A percentile compares a stretch with the other conserved stretches of the same genome.
These are phyloP conservation scores for Scalopus aquaticus DNA, from an alignment of 2,113 vertebrate genomes.

Conservation along the genomic window DNA sequence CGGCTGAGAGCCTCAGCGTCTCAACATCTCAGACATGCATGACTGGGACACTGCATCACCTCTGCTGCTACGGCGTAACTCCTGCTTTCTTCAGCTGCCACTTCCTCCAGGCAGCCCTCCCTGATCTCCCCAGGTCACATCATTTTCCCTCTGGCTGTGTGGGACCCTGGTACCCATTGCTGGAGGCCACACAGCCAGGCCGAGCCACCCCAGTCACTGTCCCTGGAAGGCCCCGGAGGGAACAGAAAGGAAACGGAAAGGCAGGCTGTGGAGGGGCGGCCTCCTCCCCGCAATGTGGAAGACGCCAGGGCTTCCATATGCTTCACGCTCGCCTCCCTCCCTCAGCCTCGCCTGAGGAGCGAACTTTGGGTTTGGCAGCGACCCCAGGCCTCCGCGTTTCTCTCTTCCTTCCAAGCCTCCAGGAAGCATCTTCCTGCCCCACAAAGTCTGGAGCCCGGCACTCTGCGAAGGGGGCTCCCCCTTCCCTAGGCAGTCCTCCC, in stretches of 20 bases:
- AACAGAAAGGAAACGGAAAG: not conserved
- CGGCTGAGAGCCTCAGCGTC: not conserved
- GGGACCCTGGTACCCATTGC: rapidly evolving
- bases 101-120: not conserved
- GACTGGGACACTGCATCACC: too few species aligned
- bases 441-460: constrained; percentile 31
- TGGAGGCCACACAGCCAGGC: not conserved
- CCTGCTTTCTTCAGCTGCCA: not conserved
- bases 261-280: not conserved
- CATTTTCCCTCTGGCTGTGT: not conserved
- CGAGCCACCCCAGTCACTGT: not conserved
- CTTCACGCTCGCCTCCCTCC: not conserved
- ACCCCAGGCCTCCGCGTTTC: constrained; percentile 49
- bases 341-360: constrained; percentile 55
- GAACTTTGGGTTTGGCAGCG: constrained; percentile 60
- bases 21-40: rapidly evolving
- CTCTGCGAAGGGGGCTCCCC: constrained; percentile 1
- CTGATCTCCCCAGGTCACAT: not conserved
- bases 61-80: not conserved
- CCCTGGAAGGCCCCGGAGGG: not conserved
- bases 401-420: constrained; percentile 48
- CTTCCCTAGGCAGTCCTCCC: not conserved
- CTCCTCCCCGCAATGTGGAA: not conserved
- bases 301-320: constrained; percentile 39
- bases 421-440: constrained; percentile 57